Evolutionary conservation across 2,113 vertebrate species (phyloP).

Genomic region (Sphaerodactylus townsendi): DNA sequence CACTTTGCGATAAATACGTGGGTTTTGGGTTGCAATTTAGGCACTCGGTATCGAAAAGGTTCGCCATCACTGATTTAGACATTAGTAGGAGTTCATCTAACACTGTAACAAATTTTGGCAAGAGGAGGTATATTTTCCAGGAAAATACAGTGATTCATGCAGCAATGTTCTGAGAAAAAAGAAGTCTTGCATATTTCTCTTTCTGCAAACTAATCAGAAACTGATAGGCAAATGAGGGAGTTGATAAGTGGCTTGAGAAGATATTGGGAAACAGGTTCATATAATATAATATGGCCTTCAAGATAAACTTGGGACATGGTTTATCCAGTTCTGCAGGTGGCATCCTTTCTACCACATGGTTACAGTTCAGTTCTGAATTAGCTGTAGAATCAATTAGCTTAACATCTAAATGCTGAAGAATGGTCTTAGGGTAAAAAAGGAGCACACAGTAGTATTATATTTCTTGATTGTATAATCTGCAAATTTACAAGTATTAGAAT

Average conservation of each 20-base stretch:
- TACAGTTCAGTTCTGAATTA: neutral
- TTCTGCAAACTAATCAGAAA: constrained; percentile 44
- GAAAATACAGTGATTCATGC: neutral
- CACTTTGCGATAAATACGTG: too few relatives aligned
- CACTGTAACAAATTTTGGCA: neutral
- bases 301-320: constrained; percentile 25
- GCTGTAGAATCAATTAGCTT: neutral
- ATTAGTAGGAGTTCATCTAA: neutral
- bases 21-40: too few relatives aligned
- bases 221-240: constrained; percentile 26
- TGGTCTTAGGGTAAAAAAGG: neutral
- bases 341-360: constrained; percentile 46
- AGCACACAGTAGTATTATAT: neutral
- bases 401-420: neutral
- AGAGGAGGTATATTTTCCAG: neutral
- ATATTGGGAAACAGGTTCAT: constrained; percentile 58
- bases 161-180: neutral
- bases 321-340: constrained; percentile 37
- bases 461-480: neutral
- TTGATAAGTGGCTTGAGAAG: constrained; percentile 32
- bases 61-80: too few relatives aligned
- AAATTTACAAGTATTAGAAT: neutral
- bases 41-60: too few relatives aligned
- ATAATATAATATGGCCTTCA: constrained; percentile 5
- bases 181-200: constrained; percentile 29